Evolutionary conservation across 2,113 vertebrate species (phyloP).

Genomic region (Triplophysa rosa): DNA sequence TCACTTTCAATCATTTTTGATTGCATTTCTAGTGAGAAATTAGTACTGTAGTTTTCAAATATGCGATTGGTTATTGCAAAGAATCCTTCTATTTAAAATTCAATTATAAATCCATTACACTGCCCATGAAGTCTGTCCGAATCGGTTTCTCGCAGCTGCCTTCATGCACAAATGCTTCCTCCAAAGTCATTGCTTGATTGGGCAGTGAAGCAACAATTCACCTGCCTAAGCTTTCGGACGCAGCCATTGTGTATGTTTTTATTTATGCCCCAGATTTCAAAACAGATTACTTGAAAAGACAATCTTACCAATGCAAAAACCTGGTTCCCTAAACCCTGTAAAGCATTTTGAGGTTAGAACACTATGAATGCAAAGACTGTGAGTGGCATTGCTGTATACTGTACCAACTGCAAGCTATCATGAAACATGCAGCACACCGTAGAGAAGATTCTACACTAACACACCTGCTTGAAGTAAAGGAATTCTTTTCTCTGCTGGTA

Average conservation of each 20-base stretch:
- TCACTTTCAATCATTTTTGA: too few species aligned
- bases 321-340: constrained; percentile 20
- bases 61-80: too few species aligned
- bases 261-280: background rate
- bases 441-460: background rate
- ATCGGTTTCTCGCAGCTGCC: too few species aligned
- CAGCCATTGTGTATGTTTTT: background rate
- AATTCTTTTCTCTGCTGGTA: constrained; percentile 62
- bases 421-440: background rate
- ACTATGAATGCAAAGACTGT: background rate
- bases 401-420: background rate
- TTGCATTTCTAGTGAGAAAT: too few species aligned
- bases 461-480: constrained; percentile 57
- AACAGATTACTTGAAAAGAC: background rate
- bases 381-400: background rate
- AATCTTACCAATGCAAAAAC: background rate
- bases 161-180: too few species aligned
- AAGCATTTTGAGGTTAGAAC: constrained; percentile 32
- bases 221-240: too few species aligned
- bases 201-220: too few species aligned
- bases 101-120: too few species aligned
- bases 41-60: too few species aligned
- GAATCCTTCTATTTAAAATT: too few species aligned
- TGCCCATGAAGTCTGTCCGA: too few species aligned
- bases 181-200: too few species aligned